Evolutionary conservation across 2,797 vertebrate species (phyloP).

Genomic region (Ctenopoma kingsleyae): DNA sequence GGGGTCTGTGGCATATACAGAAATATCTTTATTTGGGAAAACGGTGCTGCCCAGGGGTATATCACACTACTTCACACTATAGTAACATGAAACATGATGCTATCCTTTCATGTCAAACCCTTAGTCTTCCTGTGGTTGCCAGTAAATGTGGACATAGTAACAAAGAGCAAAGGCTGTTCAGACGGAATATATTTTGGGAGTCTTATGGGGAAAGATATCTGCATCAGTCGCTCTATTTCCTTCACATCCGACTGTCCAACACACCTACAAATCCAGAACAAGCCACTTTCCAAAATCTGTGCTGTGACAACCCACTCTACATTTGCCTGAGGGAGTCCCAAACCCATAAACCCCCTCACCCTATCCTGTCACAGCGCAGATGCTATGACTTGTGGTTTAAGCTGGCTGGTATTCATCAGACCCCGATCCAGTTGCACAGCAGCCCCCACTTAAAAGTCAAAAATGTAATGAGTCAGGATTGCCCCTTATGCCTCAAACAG

Average conservation of each 20-base stretch:
- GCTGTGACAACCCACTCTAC: background rate
- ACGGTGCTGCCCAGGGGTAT: slow-evolving; percentile 19
- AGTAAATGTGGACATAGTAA: background rate
- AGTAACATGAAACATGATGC: slow-evolving; percentile 37
- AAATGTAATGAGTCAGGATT: slow-evolving; percentile 66
- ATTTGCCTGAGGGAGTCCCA: slow-evolving; percentile 59
- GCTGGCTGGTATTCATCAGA: slow-evolving; percentile 63
- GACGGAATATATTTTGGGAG: background rate
- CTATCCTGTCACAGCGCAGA: slow-evolving; percentile 24
- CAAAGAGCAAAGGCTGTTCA: background rate
- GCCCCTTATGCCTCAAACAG: slow-evolving; percentile 50
- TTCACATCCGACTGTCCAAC: background rate
- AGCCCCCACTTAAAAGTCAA: slow-evolving; percentile 61
- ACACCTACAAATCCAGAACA: slow-evolving; percentile 8
- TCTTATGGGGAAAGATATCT: slow-evolving; percentile 1
- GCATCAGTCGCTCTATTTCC: background rate
- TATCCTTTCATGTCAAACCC: slow-evolving; percentile 22
- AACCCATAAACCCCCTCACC: slow-evolving; percentile 7
- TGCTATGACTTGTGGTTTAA: slow-evolving; percentile 59
- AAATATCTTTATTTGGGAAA: slow-evolving; percentile 67
- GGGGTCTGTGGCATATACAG: slow-evolving; percentile 40
- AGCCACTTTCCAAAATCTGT: slow-evolving; percentile 4
- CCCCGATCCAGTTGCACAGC: slow-evolving; percentile 65
- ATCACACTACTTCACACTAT: slow-evolving; percentile 46
- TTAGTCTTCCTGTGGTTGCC: background rate